A percentile compares a stretch with the other conserved stretches of the same genome.
phyloP scores from a whole-genome alignment of 1,140 invertebrate species.

The Halotydeus destructor region DNA sequence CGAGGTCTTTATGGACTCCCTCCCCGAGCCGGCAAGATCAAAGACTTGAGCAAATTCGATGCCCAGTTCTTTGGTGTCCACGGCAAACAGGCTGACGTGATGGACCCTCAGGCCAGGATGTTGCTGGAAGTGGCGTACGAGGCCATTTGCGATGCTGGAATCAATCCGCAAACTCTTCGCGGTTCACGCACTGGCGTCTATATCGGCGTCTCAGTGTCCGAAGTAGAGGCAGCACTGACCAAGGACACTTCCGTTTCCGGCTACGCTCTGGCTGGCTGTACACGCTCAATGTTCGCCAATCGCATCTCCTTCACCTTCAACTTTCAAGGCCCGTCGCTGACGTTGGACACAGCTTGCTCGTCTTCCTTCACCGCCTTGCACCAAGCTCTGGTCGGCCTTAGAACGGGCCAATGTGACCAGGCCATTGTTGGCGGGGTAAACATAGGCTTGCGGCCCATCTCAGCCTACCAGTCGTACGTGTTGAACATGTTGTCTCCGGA shows the following conservation, averaged over 20 bases:
- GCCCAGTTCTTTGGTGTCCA: conserved; percentile 83
- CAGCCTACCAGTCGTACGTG: conserved; percentile 74
- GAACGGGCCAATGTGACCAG: conserved; percentile 63
- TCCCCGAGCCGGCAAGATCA: conserved; percentile 62
- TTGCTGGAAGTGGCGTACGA: conserved; percentile 75
- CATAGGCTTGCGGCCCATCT: conserved; percentile 61
- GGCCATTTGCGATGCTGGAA: conserved; percentile 67
- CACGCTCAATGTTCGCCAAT: conserved; percentile 85
- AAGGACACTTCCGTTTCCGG: conserved; percentile 39
- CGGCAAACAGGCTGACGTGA: conserved; percentile 67
- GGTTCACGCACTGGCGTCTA: conserved; percentile 71
- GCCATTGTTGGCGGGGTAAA: conserved; percentile 76
- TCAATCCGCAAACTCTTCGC: conserved; percentile 53
- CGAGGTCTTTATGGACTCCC: conserved; percentile 50
- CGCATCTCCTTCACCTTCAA: conserved; percentile 87
- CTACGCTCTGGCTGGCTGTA: conserved; percentile 77
- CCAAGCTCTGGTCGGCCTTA: conserved; percentile 63
- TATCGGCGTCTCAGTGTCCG: conserved; percentile 36
- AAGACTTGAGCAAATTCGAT: conserved; percentile 60
- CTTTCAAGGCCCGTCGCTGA: conserved; percentile 67
- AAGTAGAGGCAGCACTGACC: conserved; percentile 18
- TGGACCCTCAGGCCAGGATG: conserved; percentile 59
- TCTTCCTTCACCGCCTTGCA: conserved; percentile 70
- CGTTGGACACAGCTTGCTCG: conserved; percentile 85
- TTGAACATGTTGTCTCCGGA: conserved; percentile 71